Percentiles rank a stretch among this genome's conserved stretches.
Conservation (phyloP, 2,888 invertebrate genomes). For the Hirtodrosophila confusa region DNA sequence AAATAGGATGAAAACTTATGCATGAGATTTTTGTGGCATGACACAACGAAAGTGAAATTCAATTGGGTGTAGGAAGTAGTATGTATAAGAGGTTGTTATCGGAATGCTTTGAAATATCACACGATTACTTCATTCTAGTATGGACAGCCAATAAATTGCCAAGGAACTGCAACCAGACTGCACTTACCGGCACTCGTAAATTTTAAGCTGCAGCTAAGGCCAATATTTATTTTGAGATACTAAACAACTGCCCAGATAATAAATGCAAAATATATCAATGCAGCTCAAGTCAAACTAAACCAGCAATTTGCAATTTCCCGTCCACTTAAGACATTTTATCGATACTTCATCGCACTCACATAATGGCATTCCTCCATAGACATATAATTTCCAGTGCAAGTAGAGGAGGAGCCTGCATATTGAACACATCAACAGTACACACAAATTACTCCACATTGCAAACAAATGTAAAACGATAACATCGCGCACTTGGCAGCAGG, state of each 20-base stretch:
- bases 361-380: slow-evolving; percentile 23
- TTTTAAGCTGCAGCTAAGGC: slow-evolving; percentile 6
- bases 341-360: slow-evolving; percentile 63
- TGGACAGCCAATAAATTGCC: slow-evolving; percentile 42
- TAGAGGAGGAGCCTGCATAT: slow-evolving; percentile 35
- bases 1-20: slow-evolving; percentile 72
- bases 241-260: slow-evolving; percentile 33
- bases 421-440: slow-evolving; percentile 65
- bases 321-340: slow-evolving; percentile 52
- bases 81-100: slow-evolving; percentile 13
- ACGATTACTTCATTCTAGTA: slow-evolving; percentile 8
- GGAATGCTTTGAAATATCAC: slow-evolving; percentile 38
- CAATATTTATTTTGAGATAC: slow-evolving; percentile 63
- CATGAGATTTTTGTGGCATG: slow-evolving; percentile 54
- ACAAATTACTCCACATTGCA: slow-evolving; percentile 77
- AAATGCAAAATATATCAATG: slow-evolving; percentile 24
- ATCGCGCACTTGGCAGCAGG: slow-evolving; percentile 44
- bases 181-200: slow-evolving; percentile 10
- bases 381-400: slow-evolving; percentile 60
- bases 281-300: slow-evolving; percentile 33
- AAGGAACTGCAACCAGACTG: slow-evolving; percentile 3
- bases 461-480: slow-evolving; percentile 74
- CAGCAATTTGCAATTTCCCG: slow-evolving; percentile 75
- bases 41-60: slow-evolving; percentile 44
- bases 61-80: slow-evolving; percentile 12